Conservation (phyloP, 2,113 vertebrate genomes). For the Hystrix brachyura region DNA sequence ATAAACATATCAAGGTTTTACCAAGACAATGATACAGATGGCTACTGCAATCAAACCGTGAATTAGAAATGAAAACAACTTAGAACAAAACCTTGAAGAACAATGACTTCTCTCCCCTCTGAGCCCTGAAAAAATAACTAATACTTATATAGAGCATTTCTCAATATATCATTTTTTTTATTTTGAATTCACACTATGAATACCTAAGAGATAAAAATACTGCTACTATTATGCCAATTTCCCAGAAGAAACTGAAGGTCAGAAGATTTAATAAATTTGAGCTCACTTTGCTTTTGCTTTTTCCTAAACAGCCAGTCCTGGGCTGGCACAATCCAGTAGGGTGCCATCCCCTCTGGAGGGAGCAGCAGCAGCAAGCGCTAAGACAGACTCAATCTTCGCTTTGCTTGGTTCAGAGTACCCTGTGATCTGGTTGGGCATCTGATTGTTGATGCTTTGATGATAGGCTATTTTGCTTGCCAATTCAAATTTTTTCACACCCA, state of each 20-base stretch:
- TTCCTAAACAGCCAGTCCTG: not conserved
- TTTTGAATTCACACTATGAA: not conserved
- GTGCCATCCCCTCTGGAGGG: not conserved
- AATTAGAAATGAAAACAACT: constrained; percentile 25
- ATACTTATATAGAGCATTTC: not conserved
- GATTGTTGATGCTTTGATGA: not conserved
- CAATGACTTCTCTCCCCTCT: not conserved
- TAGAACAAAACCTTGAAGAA: constrained; percentile 12
- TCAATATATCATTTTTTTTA: not conserved
- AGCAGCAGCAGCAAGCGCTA: not conserved
- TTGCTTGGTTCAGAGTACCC: not conserved
- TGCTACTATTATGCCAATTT: not conserved
- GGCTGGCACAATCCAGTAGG: not conserved
- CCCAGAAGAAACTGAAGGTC: not conserved
- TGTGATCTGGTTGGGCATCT: not conserved
- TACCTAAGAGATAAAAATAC: not conserved
- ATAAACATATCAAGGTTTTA: not conserved
- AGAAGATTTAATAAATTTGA: constrained; percentile 5
- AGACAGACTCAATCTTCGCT: not conserved
- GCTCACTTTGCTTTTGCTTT: not conserved
- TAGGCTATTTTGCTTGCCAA: not conserved
- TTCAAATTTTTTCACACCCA: constrained; percentile 14
- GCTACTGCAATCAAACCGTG: not conserved
- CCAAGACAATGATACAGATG: not conserved
- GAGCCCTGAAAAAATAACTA: not conserved